These are phyloP conservation scores for Mystacornis crossleyi DNA, from an alignment of 2,113 vertebrate species.

Conservation along the genomic window DNA sequence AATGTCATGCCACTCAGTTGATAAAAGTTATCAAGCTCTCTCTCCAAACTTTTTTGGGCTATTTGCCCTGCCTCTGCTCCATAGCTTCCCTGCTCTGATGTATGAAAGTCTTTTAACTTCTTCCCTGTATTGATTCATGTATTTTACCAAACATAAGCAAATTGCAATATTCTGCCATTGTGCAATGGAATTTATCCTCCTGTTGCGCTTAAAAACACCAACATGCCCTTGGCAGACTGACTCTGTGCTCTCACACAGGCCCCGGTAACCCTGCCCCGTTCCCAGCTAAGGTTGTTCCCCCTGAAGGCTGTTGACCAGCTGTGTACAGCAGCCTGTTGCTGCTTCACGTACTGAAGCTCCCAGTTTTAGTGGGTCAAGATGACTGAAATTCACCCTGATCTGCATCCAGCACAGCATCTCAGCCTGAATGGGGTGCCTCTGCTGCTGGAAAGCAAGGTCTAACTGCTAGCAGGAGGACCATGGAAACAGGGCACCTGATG, in stretches of 20 bases:
- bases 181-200: not conserved
- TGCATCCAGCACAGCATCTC: not conserved
- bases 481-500: not conserved
- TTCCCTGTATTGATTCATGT: not conserved
- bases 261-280: fast-evolving
- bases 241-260: not conserved
- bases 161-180: not conserved
- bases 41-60: not conserved
- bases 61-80: not conserved
- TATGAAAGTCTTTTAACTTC: not conserved
- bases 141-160: not conserved
- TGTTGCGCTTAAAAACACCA: not conserved
- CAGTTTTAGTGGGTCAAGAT: not conserved
- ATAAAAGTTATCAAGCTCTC: not conserved
- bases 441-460: not conserved
- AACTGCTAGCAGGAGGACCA: not conserved
- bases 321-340: not conserved
- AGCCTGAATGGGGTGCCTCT: not conserved
- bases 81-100: not conserved
- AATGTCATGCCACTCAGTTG: not conserved
- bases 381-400: not conserved
- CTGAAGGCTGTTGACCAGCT: not conserved
- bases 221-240: not conserved
- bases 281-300: not conserved
- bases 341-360: not conserved